These are phyloP conservation scores for Amphipyra tragopoginis DNA, from an alignment of 2,888 invertebrate genomes.

Conservation along the genomic window DNA sequence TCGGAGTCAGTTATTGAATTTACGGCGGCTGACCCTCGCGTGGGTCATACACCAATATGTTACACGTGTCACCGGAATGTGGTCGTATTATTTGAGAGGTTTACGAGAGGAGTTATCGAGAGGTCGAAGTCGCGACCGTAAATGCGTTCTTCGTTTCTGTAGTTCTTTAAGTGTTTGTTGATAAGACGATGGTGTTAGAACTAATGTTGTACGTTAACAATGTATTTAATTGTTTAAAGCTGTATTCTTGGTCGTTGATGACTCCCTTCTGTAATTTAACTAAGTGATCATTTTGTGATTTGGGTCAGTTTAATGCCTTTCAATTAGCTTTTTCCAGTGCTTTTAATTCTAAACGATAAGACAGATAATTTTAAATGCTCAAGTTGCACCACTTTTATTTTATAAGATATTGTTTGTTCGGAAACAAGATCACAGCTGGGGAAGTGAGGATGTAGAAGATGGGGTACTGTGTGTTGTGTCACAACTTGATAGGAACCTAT, in stretches of 20 bases:
- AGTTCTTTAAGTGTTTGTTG: constrained; percentile 12
- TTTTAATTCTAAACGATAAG: neutral
- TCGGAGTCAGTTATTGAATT: constrained; percentile 53
- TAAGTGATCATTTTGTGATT: constrained; percentile 10
- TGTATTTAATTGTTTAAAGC: constrained; percentile 36
- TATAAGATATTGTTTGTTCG: too few relatives aligned
- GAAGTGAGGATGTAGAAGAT: too few relatives aligned
- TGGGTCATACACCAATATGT: constrained; percentile 49
- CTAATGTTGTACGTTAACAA: constrained; percentile 21
- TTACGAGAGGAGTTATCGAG: constrained; percentile 48
- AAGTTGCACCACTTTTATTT: too few relatives aligned
- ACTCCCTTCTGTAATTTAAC: constrained; percentile 17
- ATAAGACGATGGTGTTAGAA: constrained; percentile 22
- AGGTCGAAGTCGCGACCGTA: constrained; percentile 9
- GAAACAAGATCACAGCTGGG: too few relatives aligned
- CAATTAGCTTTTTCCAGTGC: constrained; percentile 10
- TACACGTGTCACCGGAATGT: constrained; percentile 52
- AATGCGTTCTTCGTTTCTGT: neutral
- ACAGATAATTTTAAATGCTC: too few relatives aligned
- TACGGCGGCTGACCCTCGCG: constrained; percentile 49
- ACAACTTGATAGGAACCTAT: too few relatives aligned
- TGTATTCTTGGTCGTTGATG: neutral
- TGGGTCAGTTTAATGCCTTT: constrained; percentile 16
- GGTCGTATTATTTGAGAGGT: constrained; percentile 50
- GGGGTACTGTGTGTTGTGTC: too few relatives aligned